These are phyloP conservation scores for Heliconius ethilla DNA, from an alignment of 2,888 invertebrate genomes.

Conservation along the genomic window DNA sequence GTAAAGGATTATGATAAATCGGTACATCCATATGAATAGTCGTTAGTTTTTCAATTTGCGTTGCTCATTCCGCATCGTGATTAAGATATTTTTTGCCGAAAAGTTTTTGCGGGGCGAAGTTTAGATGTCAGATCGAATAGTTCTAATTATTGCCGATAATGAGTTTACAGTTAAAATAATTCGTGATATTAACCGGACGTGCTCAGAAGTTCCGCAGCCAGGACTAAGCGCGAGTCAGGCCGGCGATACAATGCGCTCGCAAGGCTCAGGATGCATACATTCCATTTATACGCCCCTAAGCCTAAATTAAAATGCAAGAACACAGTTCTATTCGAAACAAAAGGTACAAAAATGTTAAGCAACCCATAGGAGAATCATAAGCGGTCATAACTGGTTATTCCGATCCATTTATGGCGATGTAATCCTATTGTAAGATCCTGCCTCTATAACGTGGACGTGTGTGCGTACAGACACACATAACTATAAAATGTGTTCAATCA, in stretches of 20 bases:
- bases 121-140: constrained; percentile 34
- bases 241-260: constrained; percentile 36
- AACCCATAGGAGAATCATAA: constrained; percentile 70
- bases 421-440: constrained; percentile 74
- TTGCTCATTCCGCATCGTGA: constrained; percentile 38
- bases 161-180: constrained; percentile 17
- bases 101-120: constrained; percentile 25
- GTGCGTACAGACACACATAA: constrained; percentile 50
- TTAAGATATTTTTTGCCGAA: constrained; percentile 33
- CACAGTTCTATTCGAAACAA: constrained; percentile 74
- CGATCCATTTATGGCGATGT: constrained; percentile 74
- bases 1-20: constrained; percentile 47
- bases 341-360: constrained; percentile 75
- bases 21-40: constrained; percentile 42
- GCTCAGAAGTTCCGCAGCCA: constrained; percentile 26
- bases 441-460: constrained; percentile 39
- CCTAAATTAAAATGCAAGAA: constrained; percentile 76
- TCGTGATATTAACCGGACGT: constrained; percentile 11
- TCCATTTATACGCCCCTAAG: constrained; percentile 54
- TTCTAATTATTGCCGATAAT: constrained; percentile 31
- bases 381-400: constrained; percentile 77
- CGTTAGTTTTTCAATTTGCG: constrained; percentile 44
- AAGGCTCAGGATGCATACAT: constrained; percentile 39
- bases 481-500: constrained; percentile 77
- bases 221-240: constrained; percentile 20